These are phyloP conservation scores for Sebastolobus alascanus DNA, from an alignment of 2,797 vertebrate genomes.

Conservation along the genomic window DNA sequence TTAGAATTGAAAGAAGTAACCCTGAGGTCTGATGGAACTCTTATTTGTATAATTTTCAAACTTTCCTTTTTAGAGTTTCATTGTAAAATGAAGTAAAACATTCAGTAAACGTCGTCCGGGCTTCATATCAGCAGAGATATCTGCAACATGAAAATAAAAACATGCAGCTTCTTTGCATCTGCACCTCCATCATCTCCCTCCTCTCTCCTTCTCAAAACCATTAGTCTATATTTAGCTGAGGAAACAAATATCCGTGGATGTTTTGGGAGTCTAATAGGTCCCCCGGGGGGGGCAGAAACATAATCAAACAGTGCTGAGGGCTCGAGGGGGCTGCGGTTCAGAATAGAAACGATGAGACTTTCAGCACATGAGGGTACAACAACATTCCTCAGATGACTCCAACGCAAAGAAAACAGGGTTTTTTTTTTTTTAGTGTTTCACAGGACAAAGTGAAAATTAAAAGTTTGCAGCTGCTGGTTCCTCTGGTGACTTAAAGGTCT, in stretches of 20 bases:
- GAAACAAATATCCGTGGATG: slow-evolving; percentile 30
- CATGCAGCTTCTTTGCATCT: background rate
- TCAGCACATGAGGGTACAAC: slow-evolving; percentile 14
- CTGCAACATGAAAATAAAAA: background rate
- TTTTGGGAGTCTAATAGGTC: slow-evolving; percentile 35
- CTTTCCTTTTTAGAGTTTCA: background rate
- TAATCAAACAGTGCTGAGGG: slow-evolving; percentile 52
- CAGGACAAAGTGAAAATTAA: slow-evolving; percentile 15
- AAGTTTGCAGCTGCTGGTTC: slow-evolving; percentile 33
- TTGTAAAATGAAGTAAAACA: background rate
- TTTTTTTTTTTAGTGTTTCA: background rate
- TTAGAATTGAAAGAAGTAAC: background rate
- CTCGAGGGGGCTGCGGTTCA: background rate
- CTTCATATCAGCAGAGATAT: background rate
- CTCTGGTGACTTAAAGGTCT: background rate
- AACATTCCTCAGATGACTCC: slow-evolving; percentile 58
- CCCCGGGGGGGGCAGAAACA: slow-evolving; percentile 33
- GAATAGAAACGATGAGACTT: slow-evolving; percentile 33
- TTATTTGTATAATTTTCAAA: background rate
- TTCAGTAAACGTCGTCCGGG: background rate
- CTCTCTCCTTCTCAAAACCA: background rate
- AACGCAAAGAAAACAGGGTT: slow-evolving; percentile 26
- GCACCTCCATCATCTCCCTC: background rate
- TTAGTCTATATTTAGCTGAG: slow-evolving; percentile 48
- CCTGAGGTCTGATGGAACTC: background rate